Evolutionary conservation across 2,888 invertebrate genomes (phyloP), one percentile per base, ranked within the genome.

Genomic region (Trachelus iudaicus): DNA sequence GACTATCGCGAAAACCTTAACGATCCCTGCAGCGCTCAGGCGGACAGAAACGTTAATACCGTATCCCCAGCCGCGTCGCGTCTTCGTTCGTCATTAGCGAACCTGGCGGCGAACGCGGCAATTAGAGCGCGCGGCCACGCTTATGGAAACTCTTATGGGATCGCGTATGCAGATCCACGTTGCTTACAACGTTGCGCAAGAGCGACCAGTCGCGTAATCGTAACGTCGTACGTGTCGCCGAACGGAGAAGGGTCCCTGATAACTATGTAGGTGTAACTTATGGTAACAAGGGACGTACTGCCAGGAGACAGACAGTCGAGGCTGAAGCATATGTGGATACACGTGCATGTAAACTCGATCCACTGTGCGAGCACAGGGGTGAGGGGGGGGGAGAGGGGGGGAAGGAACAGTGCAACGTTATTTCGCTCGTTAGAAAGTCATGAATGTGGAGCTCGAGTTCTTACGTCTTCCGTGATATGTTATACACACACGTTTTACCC

Each of bases 341-440:
- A 56, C 35, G 56, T 23, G 37, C 31, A 77, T 69, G 30, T 34
- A 15, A 12, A 34, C 69, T 75, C 77, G 79, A 23, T 56, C 23
- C 56, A 56, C 56, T 2, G 3, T 56, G 9, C 23, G 31, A 35
- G 69, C 56, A 35, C 34, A 56, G 30, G 71, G 75, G n/a, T n/a
- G n/a, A n/a, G n/a, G n/a, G n/a, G n/a, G n/a, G n/a, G n/a, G n/a
- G n/a, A n/a, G n/a, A n/a, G n/a, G 40, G 78, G 34, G 40, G 30
- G 71, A 71, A 31, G 78, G 71, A 73, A 75, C 69, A 69, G 75
- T 73, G 35, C 73, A 56, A 31, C 31, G 56, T 73, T 40, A 30
- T n/a, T 56, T 82, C 73, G 76, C 85, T 89, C 86, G 87, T 89
- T 89, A 89, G 89, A 89, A 88, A 89, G 87, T 88, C 85, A 85